A percentile compares a stretch with the other conserved stretches of the same genome.
These are phyloP conservation scores for Cyphomyrus plagiostoma DNA, from an alignment of 2,113 vertebrate species.

Conservation along the genomic window DNA sequence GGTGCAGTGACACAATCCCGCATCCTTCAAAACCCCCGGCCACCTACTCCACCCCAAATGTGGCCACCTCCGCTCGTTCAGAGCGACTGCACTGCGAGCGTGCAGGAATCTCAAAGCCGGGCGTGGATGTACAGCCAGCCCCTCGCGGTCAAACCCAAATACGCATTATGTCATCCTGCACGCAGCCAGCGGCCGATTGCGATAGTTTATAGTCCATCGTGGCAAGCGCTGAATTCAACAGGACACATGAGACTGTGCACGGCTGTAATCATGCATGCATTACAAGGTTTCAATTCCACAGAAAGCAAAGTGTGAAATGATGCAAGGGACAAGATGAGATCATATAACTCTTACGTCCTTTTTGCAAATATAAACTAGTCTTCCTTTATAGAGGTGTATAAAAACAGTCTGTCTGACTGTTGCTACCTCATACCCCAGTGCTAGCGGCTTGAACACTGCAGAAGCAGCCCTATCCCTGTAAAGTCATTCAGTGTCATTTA, in stretches of 20 bases:
- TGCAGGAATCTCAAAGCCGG: not conserved
- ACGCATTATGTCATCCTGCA: not conserved
- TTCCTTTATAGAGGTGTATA: not conserved
- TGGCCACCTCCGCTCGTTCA: not conserved
- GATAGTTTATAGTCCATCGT: not conserved
- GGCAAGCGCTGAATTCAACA: not conserved
- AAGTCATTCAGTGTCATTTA: not conserved
- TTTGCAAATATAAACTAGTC: not conserved
- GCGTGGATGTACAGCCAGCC: not conserved
- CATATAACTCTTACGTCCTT: not conserved
- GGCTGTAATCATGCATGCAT: not conserved
- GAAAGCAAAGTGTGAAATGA: not conserved
- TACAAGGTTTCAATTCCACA: not conserved
- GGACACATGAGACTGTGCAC: not conserved
- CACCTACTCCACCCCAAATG: not conserved
- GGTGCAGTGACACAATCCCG: not conserved
- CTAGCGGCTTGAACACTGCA: not conserved
- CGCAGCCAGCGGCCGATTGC: not conserved
- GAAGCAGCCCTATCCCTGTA: not conserved
- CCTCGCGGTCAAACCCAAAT: not conserved
- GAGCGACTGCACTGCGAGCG: not conserved
- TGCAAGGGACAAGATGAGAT: not conserved
- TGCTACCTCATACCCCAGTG: not conserved
- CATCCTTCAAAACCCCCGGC: not conserved
- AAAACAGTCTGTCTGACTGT: not conserved